phyloP scores from a whole-genome alignment of 1,140 invertebrate species.

The Drosophila albomicans region DNA sequence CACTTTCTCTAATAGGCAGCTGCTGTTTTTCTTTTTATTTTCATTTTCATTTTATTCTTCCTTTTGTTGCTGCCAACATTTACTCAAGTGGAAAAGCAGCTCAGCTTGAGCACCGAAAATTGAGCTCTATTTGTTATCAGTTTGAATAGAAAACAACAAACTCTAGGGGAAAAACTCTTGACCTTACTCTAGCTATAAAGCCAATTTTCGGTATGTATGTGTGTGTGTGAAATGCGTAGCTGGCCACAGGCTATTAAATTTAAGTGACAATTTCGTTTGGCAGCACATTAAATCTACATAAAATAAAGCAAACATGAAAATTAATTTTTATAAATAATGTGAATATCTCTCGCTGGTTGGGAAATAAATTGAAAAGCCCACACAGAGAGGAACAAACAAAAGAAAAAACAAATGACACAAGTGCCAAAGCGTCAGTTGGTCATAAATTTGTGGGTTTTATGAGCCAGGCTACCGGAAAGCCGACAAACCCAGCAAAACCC shows the following conservation, averaged over 20 bases:
- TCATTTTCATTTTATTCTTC: neutral
- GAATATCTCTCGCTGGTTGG: neutral
- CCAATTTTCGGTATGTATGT: conserved; percentile 12
- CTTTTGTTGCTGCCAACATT: conserved; percentile 6
- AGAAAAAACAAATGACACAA: conserved; percentile 35
- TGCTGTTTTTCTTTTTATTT: conserved; percentile 5
- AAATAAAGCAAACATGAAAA: conserved; percentile 57
- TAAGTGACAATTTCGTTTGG: conserved; percentile 64
- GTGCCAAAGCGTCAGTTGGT: conserved; percentile 51
- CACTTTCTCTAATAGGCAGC: conserved; percentile 29
- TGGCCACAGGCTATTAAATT: conserved; percentile 53
- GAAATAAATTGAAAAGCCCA: conserved; percentile 28
- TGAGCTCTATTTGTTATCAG: conserved; percentile 10
- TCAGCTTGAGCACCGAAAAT: conserved; percentile 11
- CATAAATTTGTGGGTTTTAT: conserved; percentile 75
- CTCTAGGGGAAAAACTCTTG: neutral
- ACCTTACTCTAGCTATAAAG: conserved; percentile 21
- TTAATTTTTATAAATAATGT: conserved; percentile 71
- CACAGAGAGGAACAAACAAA: conserved; percentile 31
- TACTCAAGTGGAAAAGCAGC: conserved; percentile 43
- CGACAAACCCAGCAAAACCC: conserved; percentile 16
- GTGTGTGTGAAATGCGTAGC: conserved; percentile 23
- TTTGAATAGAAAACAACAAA: neutral
- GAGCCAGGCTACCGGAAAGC: conserved; percentile 70
- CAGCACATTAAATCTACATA: conserved; percentile 66